Evolutionary conservation across 2,797 vertebrate species (phyloP).

Genomic region (Tangara arthus): DNA sequence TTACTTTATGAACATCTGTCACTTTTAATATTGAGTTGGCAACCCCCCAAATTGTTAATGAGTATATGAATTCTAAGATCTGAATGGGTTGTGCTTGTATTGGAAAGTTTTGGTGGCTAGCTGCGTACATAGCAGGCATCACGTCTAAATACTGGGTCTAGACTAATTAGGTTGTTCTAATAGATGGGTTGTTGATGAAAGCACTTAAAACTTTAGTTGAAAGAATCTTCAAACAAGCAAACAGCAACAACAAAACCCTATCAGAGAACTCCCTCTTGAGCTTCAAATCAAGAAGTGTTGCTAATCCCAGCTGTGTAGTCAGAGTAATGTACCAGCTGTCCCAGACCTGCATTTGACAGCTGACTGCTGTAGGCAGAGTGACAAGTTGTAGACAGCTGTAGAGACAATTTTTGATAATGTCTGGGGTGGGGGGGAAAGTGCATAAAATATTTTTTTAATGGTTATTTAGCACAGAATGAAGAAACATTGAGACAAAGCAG

Average conservation of each 20-base stretch:
- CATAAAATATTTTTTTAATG: background rate
- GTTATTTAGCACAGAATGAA: background rate
- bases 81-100: background rate
- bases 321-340: slow-evolving; percentile 1
- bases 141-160: background rate
- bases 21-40: background rate
- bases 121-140: background rate
- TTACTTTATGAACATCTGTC: slow-evolving; percentile 2
- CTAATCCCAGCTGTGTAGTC: slow-evolving; percentile 4
- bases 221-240: background rate
- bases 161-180: background rate
- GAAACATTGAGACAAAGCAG: background rate
- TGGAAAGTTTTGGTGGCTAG: background rate
- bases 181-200: background rate
- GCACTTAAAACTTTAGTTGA: background rate
- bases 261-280: background rate
- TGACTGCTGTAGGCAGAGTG: background rate
- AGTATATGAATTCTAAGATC: background rate
- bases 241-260: background rate
- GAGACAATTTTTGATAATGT: background rate
- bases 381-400: background rate
- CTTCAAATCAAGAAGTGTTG: background rate
- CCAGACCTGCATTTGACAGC: background rate
- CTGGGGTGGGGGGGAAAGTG: fast-evolving
- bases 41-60: background rate